phyloP scores from a whole-genome alignment of 2,113 vertebrate species.

The Charina bottae region DNA sequence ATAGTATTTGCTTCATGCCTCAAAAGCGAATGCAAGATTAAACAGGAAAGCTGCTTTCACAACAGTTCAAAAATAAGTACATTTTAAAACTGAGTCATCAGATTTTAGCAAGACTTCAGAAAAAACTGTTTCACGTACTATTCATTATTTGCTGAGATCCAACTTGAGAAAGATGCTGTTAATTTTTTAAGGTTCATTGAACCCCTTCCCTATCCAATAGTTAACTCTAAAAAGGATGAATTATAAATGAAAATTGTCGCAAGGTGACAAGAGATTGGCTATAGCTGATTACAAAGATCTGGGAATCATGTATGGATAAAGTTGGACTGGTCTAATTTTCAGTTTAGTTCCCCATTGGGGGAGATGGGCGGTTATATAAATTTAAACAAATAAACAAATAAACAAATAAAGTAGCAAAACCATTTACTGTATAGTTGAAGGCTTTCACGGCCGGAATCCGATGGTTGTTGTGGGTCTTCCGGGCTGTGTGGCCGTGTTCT shows the following conservation, averaged over 20 bases:
- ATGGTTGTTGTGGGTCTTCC: too few relatives aligned
- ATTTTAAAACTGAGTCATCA: not conserved
- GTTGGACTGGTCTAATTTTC: not conserved
- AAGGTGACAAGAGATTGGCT: not conserved
- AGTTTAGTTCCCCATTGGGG: too few relatives aligned
- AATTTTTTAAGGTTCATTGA: slow-evolving; percentile 9
- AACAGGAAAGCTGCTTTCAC: slow-evolving; percentile 17
- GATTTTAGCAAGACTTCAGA: not conserved
- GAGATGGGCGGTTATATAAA: too few relatives aligned
- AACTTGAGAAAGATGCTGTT: not conserved
- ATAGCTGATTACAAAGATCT: not conserved
- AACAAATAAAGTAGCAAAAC: too few relatives aligned
- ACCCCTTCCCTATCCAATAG: not conserved
- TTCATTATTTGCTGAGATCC: not conserved
- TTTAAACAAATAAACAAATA: too few relatives aligned
- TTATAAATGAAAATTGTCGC: not conserved
- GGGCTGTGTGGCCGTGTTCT: too few relatives aligned
- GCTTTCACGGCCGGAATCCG: too few relatives aligned
- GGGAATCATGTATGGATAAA: not conserved
- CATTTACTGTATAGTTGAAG: too few relatives aligned
- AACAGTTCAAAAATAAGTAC: not conserved
- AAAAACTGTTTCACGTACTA: not conserved
- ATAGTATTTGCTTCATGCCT: slow-evolving; percentile 32
- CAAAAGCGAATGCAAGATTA: slow-evolving; percentile 36
- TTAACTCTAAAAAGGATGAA: not conserved